phyloP scores from a whole-genome alignment of 2,888 invertebrate species.

The Calliphora vomitoria region DNA sequence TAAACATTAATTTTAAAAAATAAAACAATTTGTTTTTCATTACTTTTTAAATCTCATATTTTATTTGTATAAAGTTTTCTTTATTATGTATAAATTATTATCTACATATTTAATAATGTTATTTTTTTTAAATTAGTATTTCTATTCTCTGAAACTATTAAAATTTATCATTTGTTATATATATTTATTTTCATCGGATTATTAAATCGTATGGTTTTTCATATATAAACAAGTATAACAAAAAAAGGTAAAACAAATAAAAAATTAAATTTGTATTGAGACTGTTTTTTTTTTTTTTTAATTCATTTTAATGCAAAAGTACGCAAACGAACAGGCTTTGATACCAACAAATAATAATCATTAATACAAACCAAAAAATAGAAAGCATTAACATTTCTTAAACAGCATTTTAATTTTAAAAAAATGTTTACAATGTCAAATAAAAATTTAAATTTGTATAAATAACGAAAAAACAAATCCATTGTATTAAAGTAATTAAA shows the following conservation, averaged over 20 bases:
- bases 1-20: too few relatives aligned
- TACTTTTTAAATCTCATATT: too few relatives aligned
- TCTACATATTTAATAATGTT: conserved; percentile 74
- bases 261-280: conserved; percentile 34
- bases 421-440: conserved; percentile 65
- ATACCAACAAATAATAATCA: conserved; percentile 54
- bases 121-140: conserved; percentile 75
- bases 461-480: conserved; percentile 41
- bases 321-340: conserved; percentile 31
- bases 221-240: conserved; percentile 54
- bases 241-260: conserved; percentile 58
- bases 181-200: conserved; percentile 73
- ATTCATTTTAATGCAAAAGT: conserved; percentile 2
- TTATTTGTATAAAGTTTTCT: conserved; percentile 73
- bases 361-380: conserved; percentile 49
- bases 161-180: conserved; percentile 69
- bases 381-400: conserved; percentile 44
- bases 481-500: conserved; percentile 39
- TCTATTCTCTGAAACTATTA: conserved; percentile 37
- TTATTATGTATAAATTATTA: conserved; percentile 75
- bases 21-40: too few relatives aligned
- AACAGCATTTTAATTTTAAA: conserved; percentile 46
- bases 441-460: conserved; percentile 52
- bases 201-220: conserved; percentile 60
- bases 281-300: conserved; percentile 2